Base-by-base conservation (phyloP, 2,113 vertebrate genomes). In the Nesogale talazaci region DNA sequence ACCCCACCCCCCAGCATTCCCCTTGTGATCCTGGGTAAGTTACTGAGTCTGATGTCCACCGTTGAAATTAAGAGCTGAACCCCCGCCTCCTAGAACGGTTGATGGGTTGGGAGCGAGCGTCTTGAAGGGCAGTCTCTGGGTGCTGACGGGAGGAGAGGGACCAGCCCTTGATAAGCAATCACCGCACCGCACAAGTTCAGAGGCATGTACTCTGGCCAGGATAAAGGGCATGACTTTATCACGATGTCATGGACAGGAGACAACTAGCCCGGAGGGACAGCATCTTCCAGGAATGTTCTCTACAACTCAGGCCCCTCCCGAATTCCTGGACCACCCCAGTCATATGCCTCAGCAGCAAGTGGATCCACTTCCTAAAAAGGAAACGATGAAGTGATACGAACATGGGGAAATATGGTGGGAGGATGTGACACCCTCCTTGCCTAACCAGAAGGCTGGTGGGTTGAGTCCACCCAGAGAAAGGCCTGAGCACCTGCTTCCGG, bases 331-430 rank as follows among this genome's bases (percentile, higher is more conserved):
- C 19, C 15, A 0, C 1, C 2, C 16, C 40, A 6, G 40, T 52
- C 79, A 8, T 46, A 56, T n/a, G 16, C 86, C 8, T 22, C 11
- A 34, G 72, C 72, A 38, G n/a, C 57, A 59, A 38, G 59, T 19
- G 67, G 40, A 40, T 34, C 19, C 31, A 57, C 65, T 91, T 89
- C 57, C 70, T 76, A 79, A 75, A 36, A 87, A 89, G 74, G 67
- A 27, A 77, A 20, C 10, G 3, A 3, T 34, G 20, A 9, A 27
- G 34, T 36, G 70, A 6, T 34, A 16, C 31, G 16, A n/a, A 34
- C 16, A 10, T 52, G 46, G 46, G 46, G 10, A 52, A 52, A 52
- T 52, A 52, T 52, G 46, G 14, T 12, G 46, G 46, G 46, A 52
- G 46, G 14, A 10, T 52, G 70, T n/a, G 34, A 72, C 10, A 19